Evolutionary conservation across 2,797 vertebrate genomes (phyloP).

Genomic region (Cirrhinus molitorella): DNA sequence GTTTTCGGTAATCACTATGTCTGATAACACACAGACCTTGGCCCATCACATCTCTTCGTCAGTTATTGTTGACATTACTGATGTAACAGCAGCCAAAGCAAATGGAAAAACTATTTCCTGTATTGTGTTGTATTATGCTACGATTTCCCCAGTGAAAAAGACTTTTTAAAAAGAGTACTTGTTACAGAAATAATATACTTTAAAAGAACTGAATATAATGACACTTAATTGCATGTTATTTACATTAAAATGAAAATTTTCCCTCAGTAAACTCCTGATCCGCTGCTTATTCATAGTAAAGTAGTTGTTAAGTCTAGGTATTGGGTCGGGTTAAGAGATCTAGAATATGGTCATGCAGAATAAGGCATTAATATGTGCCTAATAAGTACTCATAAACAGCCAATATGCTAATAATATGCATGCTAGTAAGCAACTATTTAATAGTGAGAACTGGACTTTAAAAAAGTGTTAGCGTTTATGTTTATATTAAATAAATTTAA

Average conservation of each 20-base stretch:
- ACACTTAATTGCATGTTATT: not conserved
- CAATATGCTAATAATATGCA: no score
- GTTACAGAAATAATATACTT: not conserved
- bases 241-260: not conserved
- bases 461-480: no score
- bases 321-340: no score
- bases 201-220: not conserved
- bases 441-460: no score
- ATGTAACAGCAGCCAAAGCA: constrained; percentile 41
- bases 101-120: constrained; percentile 1
- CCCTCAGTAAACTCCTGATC: no score
- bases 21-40: constrained; percentile 27
- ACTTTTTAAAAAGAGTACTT: not conserved
- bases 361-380: no score
- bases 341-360: no score
- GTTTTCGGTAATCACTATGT: constrained; percentile 21
- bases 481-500: no score
- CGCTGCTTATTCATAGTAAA: no score
- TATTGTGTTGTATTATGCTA: constrained; percentile 29
- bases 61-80: constrained; percentile 34
- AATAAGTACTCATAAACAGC: no score
- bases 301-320: no score
- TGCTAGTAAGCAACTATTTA: no score
- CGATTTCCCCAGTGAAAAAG: not conserved
- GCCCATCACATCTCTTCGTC: constrained; percentile 18